Evolutionary conservation across 2,888 invertebrate genomes (phyloP), one percentile per base, ranked within the genome.

Genomic region (Eretmocerus hayati): DNA sequence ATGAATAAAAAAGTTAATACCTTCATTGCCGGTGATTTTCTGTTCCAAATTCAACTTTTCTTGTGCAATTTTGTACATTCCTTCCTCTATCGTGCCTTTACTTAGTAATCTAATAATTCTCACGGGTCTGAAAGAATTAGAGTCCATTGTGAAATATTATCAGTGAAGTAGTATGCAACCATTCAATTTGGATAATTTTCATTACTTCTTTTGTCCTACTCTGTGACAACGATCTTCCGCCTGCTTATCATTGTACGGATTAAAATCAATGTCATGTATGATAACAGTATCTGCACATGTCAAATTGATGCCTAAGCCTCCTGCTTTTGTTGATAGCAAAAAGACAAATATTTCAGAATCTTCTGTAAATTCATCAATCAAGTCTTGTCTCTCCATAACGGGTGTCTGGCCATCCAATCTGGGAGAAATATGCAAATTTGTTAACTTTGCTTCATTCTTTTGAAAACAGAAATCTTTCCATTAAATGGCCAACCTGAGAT

Each of bases 221-320:
- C 81, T 67, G 60, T 82, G 81, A 62, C 79, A 84, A 65, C 87
- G 77, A 74, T 97, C 96, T 70, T 96, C 95, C 0, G 96, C 96
- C 74, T 95, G 94, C 72, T 94, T 95, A 71, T 97, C 96, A 71
- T 96, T 96, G 73, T 96, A 95, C 0, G 96, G 96, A 75, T 97
- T 97, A 71, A 93, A 95, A 76, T 97, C 97, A 42, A 96, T 91
- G 67, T 97, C 97, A 71, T 97, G 95, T 56, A 97, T 86, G 61
- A 94, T 86, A 58, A 96, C 96, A 11, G 90, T 90, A 74, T 96
- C 94, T 0, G 97, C 96, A 0, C 91, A 84, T 0, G 92, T 92
- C 56, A 94, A 78, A 76, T 94, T 94, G 64, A 94, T 93, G 46
- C 94, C 94, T 42, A 94, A 77, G n/a, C 96, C 97, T 26, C 96